These are phyloP conservation scores for Beris chalybata DNA, from an alignment of 2,888 invertebrate genomes.

Conservation along the genomic window DNA sequence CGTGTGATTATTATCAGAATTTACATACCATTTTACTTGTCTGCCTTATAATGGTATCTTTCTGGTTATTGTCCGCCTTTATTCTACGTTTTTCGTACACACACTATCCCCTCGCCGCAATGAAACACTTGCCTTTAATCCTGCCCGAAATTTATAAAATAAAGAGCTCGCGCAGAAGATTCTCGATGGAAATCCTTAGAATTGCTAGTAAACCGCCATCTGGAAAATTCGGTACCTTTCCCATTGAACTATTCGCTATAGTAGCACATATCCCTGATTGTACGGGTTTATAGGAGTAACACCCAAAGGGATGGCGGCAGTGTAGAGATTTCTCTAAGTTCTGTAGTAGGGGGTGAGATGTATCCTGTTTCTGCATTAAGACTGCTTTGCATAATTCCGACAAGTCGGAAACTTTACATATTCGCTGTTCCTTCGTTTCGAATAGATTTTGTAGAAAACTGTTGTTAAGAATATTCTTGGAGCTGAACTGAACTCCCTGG, in stretches of 20 bases:
- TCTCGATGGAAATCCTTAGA: conserved; percentile 13
- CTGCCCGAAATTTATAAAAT: conserved; percentile 12
- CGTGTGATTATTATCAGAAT: conserved; percentile 38
- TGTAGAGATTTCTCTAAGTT: no score
- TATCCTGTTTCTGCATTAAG: conserved; percentile 8
- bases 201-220: conserved; percentile 31
- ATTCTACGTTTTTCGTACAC: background rate
- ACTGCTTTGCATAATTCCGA: conserved; percentile 33
- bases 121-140: background rate
- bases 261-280: background rate
- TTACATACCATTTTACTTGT: conserved; percentile 37
- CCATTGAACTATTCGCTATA: conserved; percentile 19
- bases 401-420: conserved; percentile 27
- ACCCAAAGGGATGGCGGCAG: no score
- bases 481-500: background rate
- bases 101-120: background rate
- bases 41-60: conserved; percentile 12
- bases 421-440: conserved; percentile 9
- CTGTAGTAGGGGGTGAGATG: background rate
- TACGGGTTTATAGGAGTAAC: no score
- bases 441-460: conserved; percentile 19
- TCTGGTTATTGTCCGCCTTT: conserved; percentile 25
- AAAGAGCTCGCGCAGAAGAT: conserved; percentile 5
- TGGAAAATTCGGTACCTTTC: conserved; percentile 33
- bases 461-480: background rate